Conservation (phyloP, 2,888 invertebrate species). For the Melolontha melolontha region DNA sequence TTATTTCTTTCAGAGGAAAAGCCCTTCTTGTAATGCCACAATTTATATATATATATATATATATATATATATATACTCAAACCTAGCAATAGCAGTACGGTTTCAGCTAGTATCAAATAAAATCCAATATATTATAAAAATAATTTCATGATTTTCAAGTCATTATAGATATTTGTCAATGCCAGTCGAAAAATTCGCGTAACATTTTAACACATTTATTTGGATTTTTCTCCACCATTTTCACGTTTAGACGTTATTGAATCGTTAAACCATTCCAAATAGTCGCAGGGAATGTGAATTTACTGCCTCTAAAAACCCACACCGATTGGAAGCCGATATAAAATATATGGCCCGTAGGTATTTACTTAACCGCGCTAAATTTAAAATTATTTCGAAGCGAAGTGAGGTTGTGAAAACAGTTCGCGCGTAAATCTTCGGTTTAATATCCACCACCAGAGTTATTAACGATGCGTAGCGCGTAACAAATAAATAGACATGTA, state of each 20-base stretch:
- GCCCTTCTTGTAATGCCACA: too few relatives aligned
- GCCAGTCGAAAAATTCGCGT: too few relatives aligned
- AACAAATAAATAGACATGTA: slow-evolving; percentile 13
- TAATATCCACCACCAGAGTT: slow-evolving; percentile 25
- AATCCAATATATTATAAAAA: too few relatives aligned
- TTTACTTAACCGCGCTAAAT: slow-evolving; percentile 32
- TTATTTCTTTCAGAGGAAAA: too few relatives aligned
- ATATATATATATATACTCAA: too few relatives aligned
- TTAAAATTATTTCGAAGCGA: slow-evolving; percentile 20
- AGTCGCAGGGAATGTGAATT: slow-evolving; percentile 4
- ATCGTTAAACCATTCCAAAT: slow-evolving; percentile 15
- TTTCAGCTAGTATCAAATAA: too few relatives aligned
- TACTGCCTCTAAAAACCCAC: slow-evolving; percentile 31
- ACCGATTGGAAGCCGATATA: slow-evolving; percentile 16
- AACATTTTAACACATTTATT: too few relatives aligned
- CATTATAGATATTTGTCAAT: too few relatives aligned
- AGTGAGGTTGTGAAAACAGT: slow-evolving; percentile 28
- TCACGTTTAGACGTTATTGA: background rate
- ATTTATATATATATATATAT: too few relatives aligned
- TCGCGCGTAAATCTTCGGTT: slow-evolving; percentile 25
- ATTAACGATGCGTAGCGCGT: slow-evolving; percentile 9
- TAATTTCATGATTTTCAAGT: too few relatives aligned
- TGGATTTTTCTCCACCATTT: too few relatives aligned
- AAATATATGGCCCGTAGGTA: slow-evolving; percentile 28
- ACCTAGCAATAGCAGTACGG: too few relatives aligned